Base-by-base conservation (phyloP, 37 sponge, comb jelly and placozoan species). In the Chondrilla cf. caribensis region DNA sequence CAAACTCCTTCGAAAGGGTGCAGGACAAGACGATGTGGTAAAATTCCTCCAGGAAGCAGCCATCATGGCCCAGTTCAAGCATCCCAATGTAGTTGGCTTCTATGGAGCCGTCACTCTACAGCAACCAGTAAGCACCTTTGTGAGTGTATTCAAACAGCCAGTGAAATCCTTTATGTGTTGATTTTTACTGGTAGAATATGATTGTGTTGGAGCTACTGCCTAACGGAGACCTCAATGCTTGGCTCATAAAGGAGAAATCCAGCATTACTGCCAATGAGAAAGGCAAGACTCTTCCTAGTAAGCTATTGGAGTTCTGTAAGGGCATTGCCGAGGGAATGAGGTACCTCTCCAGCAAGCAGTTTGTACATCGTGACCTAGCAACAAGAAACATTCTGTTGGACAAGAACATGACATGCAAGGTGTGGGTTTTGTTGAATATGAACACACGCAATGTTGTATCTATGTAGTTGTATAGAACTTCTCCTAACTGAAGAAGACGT, bases 11-110 rank as follows among this genome's bases (percentile, higher is more conserved):
- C 25, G 29, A 28, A 81, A 82, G 31, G 25, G 47, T 7, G 44
- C n/a, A 17, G 60, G 65, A 1, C 18, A 65, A 33, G 78, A 82
- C 29, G 87, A 86, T 36, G 78, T 71, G 38, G 85, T 91, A 39
- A 91, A 84, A 71, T 84, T 91, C 62, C 82, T 91, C 19, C 87
- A 87, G 70, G 91, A 91, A 65, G 87, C 91, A 40, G 81, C 85
- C 82, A 91, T 91, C 79, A 87, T 87, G 87, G 91, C 87, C 29
- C 91, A 91, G 85, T 91, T 91, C 79, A 42, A 28, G 21, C 91
- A 91, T 80, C 85, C 87, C 28, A 84, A 91, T 44, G 58, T 91
- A 17, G 79, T 91, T 51, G 68, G 72, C 25, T 58, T 91, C 5
- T 62, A 81, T 55, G 91, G 91, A 81, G 87, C 87, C 17, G 87